These are phyloP conservation scores for Lepas anatifera DNA, from an alignment of 2,888 invertebrate species.

Conservation along the genomic window DNA sequence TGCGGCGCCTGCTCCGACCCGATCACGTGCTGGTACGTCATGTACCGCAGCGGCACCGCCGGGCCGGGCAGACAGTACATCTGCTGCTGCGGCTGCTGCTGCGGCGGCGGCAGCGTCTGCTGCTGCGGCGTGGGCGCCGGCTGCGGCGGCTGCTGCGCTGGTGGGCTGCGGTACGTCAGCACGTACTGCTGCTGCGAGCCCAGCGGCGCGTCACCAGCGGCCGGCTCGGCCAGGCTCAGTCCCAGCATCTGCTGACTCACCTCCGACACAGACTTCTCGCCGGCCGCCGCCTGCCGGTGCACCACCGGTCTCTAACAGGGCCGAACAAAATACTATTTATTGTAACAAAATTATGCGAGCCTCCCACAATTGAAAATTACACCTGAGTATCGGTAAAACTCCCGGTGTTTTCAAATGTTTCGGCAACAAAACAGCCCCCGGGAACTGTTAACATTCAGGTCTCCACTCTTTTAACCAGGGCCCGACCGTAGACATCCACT, in stretches of 20 bases:
- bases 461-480: too few species aligned
- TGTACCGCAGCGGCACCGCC: background rate
- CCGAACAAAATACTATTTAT: too few species aligned
- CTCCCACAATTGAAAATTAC: too few species aligned
- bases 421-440: too few species aligned
- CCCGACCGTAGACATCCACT: too few species aligned
- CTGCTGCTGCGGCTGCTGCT: background rate
- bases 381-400: too few species aligned
- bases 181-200: background rate
- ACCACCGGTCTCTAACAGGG: background rate
- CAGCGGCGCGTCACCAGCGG: background rate
- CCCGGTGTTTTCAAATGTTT: too few species aligned
- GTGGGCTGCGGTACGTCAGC: background rate
- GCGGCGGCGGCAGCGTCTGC: background rate
- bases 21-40: background rate
- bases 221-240: background rate
- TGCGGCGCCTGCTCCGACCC: background rate
- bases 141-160: background rate
- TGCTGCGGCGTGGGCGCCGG: background rate
- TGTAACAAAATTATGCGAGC: too few species aligned
- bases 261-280: background rate
- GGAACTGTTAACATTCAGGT: too few species aligned
- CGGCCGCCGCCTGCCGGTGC: background rate
- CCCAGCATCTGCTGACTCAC: background rate
- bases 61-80: conserved; percentile 1